These are phyloP conservation scores for Heteromyza rotundicornis DNA, from an alignment of 2,888 invertebrate genomes.

Conservation along the genomic window DNA sequence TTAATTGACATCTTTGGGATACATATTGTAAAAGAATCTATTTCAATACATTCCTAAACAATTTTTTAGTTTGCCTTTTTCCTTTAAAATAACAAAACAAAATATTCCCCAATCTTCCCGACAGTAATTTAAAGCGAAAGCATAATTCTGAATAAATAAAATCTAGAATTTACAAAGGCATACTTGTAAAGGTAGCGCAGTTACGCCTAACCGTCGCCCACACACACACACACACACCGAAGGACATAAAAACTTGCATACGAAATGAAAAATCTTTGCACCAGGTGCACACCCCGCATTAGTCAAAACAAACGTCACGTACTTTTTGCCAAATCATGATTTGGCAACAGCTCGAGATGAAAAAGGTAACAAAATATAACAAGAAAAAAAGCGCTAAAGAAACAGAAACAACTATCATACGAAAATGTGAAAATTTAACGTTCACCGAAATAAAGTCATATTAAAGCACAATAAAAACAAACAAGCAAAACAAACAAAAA, in stretches of 20 bases:
- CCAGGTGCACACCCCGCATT: not conserved
- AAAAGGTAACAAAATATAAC: no score
- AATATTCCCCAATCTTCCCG: no score
- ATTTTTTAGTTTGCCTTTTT: no score
- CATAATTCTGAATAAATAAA: not conserved
- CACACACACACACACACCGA: no score
- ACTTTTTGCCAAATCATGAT: not conserved
- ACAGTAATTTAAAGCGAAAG: not conserved
- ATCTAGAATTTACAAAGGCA: not conserved
- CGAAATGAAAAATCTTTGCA: not conserved
- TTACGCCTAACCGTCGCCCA: no score
- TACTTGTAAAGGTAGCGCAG: not conserved
- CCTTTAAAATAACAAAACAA: no score
- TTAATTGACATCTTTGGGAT: no score
- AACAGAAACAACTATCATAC: not conserved
- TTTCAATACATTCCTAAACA: no score
- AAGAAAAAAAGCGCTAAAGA: not conserved
- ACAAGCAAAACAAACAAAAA: not conserved
- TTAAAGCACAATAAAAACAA: constrained; percentile 7
- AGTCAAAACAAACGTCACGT: constrained; percentile 11
- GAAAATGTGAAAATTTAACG: not conserved
- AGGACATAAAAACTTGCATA: no score
- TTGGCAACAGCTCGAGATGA: not conserved
- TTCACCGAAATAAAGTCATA: constrained; percentile 9
- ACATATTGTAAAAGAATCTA: no score